Conservation (phyloP, 1,140 invertebrate genomes). For the Diorhabda carinulata region DNA sequence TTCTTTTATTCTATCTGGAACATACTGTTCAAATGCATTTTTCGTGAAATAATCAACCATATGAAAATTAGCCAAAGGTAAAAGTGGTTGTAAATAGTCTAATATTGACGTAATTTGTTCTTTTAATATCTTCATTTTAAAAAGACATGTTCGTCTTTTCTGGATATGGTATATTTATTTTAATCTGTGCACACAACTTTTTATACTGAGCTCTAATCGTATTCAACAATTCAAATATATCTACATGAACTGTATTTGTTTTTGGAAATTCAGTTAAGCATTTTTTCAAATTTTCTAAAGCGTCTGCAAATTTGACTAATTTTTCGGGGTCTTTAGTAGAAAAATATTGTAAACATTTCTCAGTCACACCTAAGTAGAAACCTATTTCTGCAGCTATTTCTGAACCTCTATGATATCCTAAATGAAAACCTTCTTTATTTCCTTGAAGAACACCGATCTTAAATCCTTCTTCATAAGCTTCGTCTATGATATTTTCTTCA, state of each 20-base stretch:
- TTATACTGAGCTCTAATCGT: constrained; percentile 63
- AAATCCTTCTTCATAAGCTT: constrained; percentile 60
- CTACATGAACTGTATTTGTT: constrained; percentile 59
- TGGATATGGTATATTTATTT: constrained; percentile 53
- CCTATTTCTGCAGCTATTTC: constrained; percentile 63
- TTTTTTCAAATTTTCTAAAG: constrained; percentile 54
- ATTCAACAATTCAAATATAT: constrained; percentile 59
- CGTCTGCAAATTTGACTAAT: constrained; percentile 48
- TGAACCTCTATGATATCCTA: constrained; percentile 62
- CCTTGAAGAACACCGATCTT: constrained; percentile 52
- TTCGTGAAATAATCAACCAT: constrained; percentile 76
- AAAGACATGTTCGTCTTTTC: constrained; percentile 54
- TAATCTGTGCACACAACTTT: constrained; percentile 62
- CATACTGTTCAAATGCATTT: constrained; percentile 59
- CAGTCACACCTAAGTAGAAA: constrained; percentile 54
- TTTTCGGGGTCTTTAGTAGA: constrained; percentile 46
- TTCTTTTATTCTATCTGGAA: constrained; percentile 54
- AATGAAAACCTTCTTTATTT: constrained; percentile 59
- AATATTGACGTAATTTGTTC: constrained; percentile 54
- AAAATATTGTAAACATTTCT: constrained; percentile 41
- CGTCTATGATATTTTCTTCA: constrained; percentile 55
- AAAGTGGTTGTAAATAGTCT: constrained; percentile 55
- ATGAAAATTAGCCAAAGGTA: constrained; percentile 69
- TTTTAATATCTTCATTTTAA: constrained; percentile 41
- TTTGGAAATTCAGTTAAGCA: constrained; percentile 62